These are phyloP conservation scores for Fratercula arctica DNA, from an alignment of 2,797 vertebrate genomes.

Conservation along the genomic window DNA sequence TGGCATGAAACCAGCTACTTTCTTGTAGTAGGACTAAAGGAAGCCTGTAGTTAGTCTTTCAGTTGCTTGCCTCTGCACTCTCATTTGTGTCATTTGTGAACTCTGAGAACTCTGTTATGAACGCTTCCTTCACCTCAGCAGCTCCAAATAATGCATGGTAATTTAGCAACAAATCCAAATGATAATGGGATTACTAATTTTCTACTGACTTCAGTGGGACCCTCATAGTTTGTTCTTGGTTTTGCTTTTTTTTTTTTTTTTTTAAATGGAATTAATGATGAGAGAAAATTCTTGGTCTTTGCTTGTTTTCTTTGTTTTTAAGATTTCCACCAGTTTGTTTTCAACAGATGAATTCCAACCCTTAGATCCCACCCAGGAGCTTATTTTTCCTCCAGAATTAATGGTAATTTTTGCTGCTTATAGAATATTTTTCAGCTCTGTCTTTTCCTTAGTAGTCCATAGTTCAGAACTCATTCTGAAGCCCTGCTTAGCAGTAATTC, in stretches of 20 bases:
- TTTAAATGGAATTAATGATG: not conserved
- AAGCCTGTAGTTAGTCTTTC: not conserved
- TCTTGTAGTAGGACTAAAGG: not conserved
- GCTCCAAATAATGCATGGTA: not conserved
- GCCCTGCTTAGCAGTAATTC: not conserved
- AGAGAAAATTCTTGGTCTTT: not conserved
- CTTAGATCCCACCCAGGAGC: slow-evolving; percentile 89
- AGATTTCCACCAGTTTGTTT: slow-evolving; percentile 78
- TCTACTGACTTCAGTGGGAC: not conserved
- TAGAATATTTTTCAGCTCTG: not conserved
- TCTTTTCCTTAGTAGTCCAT: not conserved
- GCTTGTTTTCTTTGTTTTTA: slow-evolving; percentile 1
- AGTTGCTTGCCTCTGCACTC: not conserved
- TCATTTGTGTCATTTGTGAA: not conserved
- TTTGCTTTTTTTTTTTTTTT: not conserved
- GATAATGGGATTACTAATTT: not conserved
- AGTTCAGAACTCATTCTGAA: not conserved
- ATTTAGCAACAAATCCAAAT: not conserved
- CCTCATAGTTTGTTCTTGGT: not conserved
- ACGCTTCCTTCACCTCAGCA: not conserved
- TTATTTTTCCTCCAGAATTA: slow-evolving; percentile 93
- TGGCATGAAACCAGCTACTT: not conserved
- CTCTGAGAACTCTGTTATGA: not conserved
- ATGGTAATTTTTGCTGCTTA: slow-evolving; percentile 74
- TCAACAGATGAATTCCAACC: slow-evolving; percentile 80